Evolutionary conservation across 1,140 invertebrate genomes (phyloP).

Genomic region (Cydia splendana): DNA sequence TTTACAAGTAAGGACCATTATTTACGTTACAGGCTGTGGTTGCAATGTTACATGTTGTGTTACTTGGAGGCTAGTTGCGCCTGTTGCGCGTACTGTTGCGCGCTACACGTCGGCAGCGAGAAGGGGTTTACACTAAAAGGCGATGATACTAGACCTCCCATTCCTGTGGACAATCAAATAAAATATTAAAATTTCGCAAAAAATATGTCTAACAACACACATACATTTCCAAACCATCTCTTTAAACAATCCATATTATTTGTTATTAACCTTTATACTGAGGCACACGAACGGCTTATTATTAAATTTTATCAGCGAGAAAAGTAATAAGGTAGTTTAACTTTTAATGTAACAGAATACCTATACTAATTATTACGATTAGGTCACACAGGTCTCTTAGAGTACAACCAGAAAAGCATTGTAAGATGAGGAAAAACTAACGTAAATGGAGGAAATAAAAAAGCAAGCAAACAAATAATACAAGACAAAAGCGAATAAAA

Average conservation of each 20-base stretch:
- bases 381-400: background rate
- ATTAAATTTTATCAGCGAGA: slow-evolving; percentile 29
- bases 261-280: background rate
- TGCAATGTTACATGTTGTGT: slow-evolving; percentile 65
- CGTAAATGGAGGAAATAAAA: slow-evolving; percentile 5
- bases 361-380: background rate
- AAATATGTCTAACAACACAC: background rate
- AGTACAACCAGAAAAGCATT: slow-evolving; percentile 19
- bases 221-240: background rate
- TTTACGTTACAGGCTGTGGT: background rate
- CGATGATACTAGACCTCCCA: slow-evolving; percentile 89
- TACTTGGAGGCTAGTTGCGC: slow-evolving; percentile 93
- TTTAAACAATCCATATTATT: background rate
- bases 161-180: slow-evolving; percentile 80
- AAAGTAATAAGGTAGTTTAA: background rate
- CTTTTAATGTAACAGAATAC: background rate
- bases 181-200: slow-evolving; percentile 34
- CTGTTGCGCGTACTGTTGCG: slow-evolving; percentile 89
- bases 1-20: background rate
- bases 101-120: slow-evolving; percentile 92
- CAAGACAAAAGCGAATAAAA: slow-evolving; percentile 48
- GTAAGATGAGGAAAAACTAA: background rate
- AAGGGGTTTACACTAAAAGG: slow-evolving; percentile 94
- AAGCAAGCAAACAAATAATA: slow-evolving; percentile 40
- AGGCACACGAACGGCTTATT: background rate